Percentiles rank a stretch among this genome's conserved stretches.
Evolutionary conservation across 2,797 vertebrate species (phyloP).

Genomic region (Chaetophractus vellerosus): DNA sequence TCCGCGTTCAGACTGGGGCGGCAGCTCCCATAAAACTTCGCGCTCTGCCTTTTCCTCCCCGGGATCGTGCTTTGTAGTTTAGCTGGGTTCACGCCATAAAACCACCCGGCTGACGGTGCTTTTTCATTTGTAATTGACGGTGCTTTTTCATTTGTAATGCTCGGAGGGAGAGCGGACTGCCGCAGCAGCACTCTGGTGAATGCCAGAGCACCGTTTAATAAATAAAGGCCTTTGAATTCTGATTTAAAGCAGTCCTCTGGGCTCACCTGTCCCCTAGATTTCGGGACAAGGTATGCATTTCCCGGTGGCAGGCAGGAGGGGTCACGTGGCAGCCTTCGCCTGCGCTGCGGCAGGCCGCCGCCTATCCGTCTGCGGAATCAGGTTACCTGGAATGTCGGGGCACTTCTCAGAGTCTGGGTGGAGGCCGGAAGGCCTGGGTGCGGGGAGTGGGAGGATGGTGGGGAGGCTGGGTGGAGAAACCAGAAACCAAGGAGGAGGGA

Average conservation of each 20-base stretch:
- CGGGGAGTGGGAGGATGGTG: background rate
- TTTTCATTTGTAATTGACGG: constrained; percentile 60
- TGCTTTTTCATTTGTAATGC: constrained; percentile 54
- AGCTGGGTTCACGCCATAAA: constrained; percentile 60
- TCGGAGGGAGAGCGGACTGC: constrained; percentile 63
- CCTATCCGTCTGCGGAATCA: constrained; percentile 81
- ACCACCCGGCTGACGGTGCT: constrained; percentile 8
- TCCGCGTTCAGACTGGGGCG: constrained; percentile 58
- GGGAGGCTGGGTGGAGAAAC: constrained; percentile 60
- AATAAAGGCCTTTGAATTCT: background rate
- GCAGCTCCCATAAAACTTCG: background rate
- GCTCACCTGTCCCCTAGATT: constrained; percentile 83
- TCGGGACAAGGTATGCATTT: constrained; percentile 77
- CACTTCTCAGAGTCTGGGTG: constrained; percentile 57
- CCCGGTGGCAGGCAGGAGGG: background rate
- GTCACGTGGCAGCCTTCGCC: constrained; percentile 73
- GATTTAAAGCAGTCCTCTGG: constrained; percentile 33
- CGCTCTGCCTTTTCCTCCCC: background rate
- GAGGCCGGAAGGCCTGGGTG: constrained; percentile 63
- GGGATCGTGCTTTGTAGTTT: background rate
- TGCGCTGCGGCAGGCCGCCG: constrained; percentile 65
- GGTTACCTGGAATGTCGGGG: constrained; percentile 83
- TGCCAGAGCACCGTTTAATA: background rate
- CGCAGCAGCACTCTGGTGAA: constrained; percentile 16
- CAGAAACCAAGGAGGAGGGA: constrained; percentile 55